Conservation (phyloP, 2,888 invertebrate species). For the Netelia fuscicornis region DNA sequence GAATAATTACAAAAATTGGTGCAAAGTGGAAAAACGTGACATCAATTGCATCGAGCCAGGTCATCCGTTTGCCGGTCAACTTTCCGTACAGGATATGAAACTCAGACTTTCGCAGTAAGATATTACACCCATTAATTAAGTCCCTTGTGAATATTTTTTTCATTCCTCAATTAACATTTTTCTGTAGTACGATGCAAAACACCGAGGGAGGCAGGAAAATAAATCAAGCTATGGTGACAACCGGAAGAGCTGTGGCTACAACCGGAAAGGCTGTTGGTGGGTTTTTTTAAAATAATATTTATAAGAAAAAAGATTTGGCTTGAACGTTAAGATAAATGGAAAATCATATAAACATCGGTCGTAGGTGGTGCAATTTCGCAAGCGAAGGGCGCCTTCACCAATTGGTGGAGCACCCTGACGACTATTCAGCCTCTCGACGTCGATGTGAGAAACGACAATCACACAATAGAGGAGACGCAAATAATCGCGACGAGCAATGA, state of each 20-base stretch:
- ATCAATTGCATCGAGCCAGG: constrained; percentile 87
- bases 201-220: constrained; percentile 97
- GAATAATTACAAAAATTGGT: constrained; percentile 95
- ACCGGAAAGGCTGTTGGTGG: constrained; percentile 91
- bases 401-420: constrained; percentile 93
- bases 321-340: no score
- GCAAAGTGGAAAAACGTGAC: constrained; percentile 85
- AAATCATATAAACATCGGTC: constrained; percentile 55
- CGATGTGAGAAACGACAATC: constrained; percentile 67
- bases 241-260: constrained; percentile 95
- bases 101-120: constrained; percentile 95
- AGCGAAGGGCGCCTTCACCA: constrained; percentile 94
- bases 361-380: constrained; percentile 94
- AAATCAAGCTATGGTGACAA: constrained; percentile 96
- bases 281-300: constrained; percentile 71
- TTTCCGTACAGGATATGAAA: constrained; percentile 98
- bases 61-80: constrained; percentile 97
- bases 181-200: constrained; percentile 95
- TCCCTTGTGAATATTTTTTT: not conserved
- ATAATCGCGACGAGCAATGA: constrained; percentile 45
- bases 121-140: not conserved
- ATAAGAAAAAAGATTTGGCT: no score
- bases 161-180: constrained; percentile 15
- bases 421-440: constrained; percentile 85
- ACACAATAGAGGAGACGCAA: constrained; percentile 53